Evolutionary conservation across 2,797 vertebrate genomes (phyloP), one percentile per base, ranked within the genome.

Genomic region (Acipenser oxyrinchus): DNA sequence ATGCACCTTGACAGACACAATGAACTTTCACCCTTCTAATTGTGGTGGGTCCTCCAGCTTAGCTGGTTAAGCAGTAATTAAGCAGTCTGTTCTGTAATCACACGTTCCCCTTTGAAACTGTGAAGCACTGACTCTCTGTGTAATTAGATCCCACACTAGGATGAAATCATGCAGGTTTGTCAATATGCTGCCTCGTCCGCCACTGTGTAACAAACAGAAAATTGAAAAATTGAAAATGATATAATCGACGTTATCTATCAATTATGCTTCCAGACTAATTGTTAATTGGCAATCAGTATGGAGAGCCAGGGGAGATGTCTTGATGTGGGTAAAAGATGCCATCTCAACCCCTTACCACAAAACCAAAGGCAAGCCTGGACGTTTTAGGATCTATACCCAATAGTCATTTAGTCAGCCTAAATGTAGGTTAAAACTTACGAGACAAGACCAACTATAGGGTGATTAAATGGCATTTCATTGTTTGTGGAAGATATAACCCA

Each of bases 41-140:
- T 62, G 60, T 2, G 48, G 4, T 18, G 11, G 60, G 18, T 15
- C 12, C 60, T 48, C 60, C 18, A 62, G 60, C 60, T 18, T 37
- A 62, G 18, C 13, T 62, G 10, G 60, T 62, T 62, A 62, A 59
- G 58, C 66, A 52, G 64, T 65, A 76, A 74, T 72, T 65, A 74
- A 64, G 60, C 58, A 63, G 63, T 73, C 73, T 73, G 71, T 70
- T 74, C 63, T 52, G 65, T 74, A 74, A 76, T 74, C 48, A 70
- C 68, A 72, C 51, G 51, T 63, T 67, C 62, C 51, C 49, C 64
- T 62, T 68, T 58, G 67, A 66, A 48, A 61, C 51, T 6, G 10
- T 55, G 50, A 68, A 49, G 63, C 60, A 52, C 52, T 68, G 67
- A 11, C 71, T 23, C 58, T 15, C 50, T 51, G 58, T 68, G 55